phyloP scores from a whole-genome alignment of 2,888 invertebrate species.

The Abscondita cerata region DNA sequence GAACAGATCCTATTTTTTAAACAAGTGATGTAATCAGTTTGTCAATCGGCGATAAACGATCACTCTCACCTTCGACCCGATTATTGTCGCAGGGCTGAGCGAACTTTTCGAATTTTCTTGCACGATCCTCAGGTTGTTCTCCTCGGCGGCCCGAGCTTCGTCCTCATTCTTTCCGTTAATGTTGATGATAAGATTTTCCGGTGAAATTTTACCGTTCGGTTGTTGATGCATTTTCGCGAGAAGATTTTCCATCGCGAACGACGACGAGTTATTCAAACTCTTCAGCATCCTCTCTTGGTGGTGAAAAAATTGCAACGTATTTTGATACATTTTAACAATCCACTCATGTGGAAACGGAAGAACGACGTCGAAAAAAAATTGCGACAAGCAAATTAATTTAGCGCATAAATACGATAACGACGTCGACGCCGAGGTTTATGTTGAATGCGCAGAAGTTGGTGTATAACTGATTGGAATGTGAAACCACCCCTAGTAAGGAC shows the following conservation, averaged over 20 bases:
- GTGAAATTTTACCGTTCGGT: constrained; percentile 52
- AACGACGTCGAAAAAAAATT: background rate
- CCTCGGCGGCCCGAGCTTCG: constrained; percentile 18
- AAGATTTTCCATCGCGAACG: constrained; percentile 58
- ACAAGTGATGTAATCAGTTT: constrained; percentile 53
- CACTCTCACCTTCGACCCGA: constrained; percentile 41
- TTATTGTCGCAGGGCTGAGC: constrained; percentile 27
- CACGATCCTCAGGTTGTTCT: constrained; percentile 23
- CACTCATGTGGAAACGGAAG: constrained; percentile 7
- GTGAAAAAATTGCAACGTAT: constrained; percentile 51
- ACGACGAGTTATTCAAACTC: constrained; percentile 53
- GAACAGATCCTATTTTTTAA: constrained; percentile 60
- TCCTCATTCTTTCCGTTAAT: constrained; percentile 32
- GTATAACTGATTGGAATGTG: constrained; percentile 35
- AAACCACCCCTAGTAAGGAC: constrained; percentile 50
- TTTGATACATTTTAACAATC: constrained; percentile 53
- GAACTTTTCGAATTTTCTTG: constrained; percentile 31
- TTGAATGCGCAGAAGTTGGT: constrained; percentile 35
- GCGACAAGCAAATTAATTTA: constrained; percentile 11
- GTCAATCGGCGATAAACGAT: constrained; percentile 48
- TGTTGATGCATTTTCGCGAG: constrained; percentile 42
- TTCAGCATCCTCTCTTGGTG: constrained; percentile 56
- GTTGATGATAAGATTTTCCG: constrained; percentile 47
- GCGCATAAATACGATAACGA: constrained; percentile 19
- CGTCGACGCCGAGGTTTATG: constrained; percentile 24